Evolutionary conservation across 2,888 invertebrate species (phyloP).

Genomic region (Darwinula stevensoni): DNA sequence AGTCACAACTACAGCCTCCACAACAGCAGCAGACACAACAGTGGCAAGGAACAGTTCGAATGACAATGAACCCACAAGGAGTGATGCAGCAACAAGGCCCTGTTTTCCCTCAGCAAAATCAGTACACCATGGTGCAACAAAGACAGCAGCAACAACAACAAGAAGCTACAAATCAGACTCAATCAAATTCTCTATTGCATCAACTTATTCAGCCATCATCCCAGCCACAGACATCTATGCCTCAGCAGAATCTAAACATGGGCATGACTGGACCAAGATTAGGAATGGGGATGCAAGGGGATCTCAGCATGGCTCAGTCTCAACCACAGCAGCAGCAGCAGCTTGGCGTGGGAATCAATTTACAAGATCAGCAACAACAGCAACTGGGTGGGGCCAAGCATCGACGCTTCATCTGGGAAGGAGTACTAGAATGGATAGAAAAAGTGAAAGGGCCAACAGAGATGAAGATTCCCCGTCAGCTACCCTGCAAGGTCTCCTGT

Average conservation of each 20-base stretch:
- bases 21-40: slow-evolving; percentile 6
- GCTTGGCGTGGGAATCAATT: not conserved
- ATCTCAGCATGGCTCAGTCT: not conserved
- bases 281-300: not conserved
- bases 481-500: slow-evolving; percentile 29
- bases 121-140: not conserved
- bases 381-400: not conserved
- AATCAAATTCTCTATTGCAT: not conserved
- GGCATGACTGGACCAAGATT: not conserved
- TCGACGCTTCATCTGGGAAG: slow-evolving; percentile 38
- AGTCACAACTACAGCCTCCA: slow-evolving; percentile 12
- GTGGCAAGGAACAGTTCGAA: slow-evolving; percentile 6
- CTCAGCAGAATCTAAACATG: not conserved
- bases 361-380: no score
- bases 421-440: slow-evolving; percentile 72
- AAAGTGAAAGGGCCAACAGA: slow-evolving; percentile 39
- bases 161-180: slow-evolving; percentile 4
- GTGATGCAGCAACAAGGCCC: slow-evolving; percentile 4
- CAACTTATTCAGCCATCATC: slow-evolving; percentile 3
- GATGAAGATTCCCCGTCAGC: not conserved
- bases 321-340: not conserved
- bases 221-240: not conserved
- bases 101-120: slow-evolving; percentile 3
- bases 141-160: slow-evolving; percentile 7
- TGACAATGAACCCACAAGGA: not conserved